Percentiles rank a stretch among this genome's conserved stretches.
These are phyloP conservation scores for Aurelia sp. DNA, from an alignment of 30 jellyfish, hydroid and myxozoan species.

Conservation along the genomic window DNA sequence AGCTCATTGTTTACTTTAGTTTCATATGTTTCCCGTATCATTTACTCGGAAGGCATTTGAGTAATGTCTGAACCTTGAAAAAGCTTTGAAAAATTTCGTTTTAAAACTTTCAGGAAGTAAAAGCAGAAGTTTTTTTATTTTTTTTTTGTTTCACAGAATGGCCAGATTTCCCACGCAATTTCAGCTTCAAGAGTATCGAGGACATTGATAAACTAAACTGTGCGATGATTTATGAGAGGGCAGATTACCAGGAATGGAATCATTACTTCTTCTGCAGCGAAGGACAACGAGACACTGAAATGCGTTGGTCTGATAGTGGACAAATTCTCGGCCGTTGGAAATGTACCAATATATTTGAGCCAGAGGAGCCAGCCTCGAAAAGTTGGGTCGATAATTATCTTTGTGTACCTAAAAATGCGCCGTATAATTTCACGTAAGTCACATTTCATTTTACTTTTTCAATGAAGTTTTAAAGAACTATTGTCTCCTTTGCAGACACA, in stretches of 20 bases:
- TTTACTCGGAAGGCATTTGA: no score
- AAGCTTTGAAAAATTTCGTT: no score
- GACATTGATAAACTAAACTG: slow-evolving; percentile 69
- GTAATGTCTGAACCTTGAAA: no score
- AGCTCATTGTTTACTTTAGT: no score
- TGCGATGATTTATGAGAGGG: slow-evolving; percentile 87
- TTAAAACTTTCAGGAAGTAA: no score
- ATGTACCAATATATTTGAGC: slow-evolving; percentile 94
- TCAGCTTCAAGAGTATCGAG: slow-evolving; percentile 60
- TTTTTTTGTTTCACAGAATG: slow-evolving; percentile 67
- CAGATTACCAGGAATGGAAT: slow-evolving; percentile 94
- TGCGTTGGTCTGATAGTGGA: slow-evolving; percentile 97
- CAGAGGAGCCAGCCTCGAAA: slow-evolving; percentile 76
- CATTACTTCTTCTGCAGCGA: slow-evolving; percentile 91
- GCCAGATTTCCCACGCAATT: slow-evolving; percentile 93
- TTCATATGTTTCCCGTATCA: no score
- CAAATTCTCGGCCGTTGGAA: slow-evolving; percentile 80
- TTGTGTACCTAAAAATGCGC: slow-evolving; percentile 89
- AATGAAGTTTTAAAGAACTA: not conserved
- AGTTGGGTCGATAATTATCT: slow-evolving; percentile 93
- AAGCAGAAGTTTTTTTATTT: not conserved
- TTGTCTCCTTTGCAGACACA: no score
- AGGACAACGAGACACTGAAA: slow-evolving; percentile 92
- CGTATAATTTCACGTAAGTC: slow-evolving; percentile 96
- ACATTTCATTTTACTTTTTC: no score